Percentiles rank a stretch among this genome's conserved stretches.
phyloP scores from a whole-genome alignment of 2,797 vertebrate genomes.

The Aselliscus stoliczkanus region DNA sequence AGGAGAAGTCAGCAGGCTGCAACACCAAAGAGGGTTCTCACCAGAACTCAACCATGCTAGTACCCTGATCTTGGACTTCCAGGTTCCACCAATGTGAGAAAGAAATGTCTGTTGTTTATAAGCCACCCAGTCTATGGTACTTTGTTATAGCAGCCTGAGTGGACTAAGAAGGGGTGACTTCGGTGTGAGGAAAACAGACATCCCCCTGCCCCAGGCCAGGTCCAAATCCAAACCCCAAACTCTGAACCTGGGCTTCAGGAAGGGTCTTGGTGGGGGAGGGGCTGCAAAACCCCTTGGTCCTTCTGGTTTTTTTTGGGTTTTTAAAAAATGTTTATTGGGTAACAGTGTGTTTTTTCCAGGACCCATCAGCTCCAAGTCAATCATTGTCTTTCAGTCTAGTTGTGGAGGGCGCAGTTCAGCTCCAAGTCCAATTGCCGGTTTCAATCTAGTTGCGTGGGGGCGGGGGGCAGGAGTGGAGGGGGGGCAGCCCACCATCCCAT shows the following conservation, averaged over 20 bases:
- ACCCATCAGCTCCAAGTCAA: too few species aligned
- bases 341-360: too few species aligned
- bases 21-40: neutral
- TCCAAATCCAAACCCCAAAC: neutral
- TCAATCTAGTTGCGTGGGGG: too few species aligned
- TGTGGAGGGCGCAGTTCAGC: too few species aligned
- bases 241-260: neutral
- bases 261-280: neutral
- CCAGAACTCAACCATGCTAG: neutral
- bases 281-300: neutral
- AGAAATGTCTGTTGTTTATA: neutral
- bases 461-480: too few species aligned
- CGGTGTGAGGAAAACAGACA: neutral
- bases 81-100: neutral
- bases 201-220: neutral
- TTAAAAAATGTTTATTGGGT: too few species aligned
- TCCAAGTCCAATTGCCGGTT: too few species aligned
- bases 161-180: neutral
- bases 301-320: neutral
- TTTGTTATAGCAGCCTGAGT: neutral
- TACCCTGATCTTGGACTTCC: neutral
- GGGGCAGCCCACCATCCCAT: too few species aligned
- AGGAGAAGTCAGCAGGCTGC: neutral
- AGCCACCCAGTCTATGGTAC: neutral
- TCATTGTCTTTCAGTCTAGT: too few species aligned